A percentile compares a stretch with the other conserved stretches of the same genome.
Conservation (phyloP, 2,797 vertebrate genomes). For the Urosaurus nigricauda region DNA sequence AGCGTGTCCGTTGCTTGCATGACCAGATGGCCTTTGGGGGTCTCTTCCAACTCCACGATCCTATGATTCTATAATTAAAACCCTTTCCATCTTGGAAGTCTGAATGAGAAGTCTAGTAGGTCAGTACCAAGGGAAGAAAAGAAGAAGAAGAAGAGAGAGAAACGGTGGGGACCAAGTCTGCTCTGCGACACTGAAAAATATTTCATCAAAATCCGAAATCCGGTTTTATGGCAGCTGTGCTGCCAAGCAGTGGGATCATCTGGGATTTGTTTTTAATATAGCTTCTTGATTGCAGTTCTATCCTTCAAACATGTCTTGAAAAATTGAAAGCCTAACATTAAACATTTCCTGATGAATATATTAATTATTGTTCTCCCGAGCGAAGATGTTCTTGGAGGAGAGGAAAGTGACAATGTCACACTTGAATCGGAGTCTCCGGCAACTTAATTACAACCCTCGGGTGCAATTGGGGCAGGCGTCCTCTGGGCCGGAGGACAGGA, state of each 20-base stretch:
- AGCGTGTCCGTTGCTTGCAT: too few relatives aligned
- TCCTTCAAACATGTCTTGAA: slow-evolving; percentile 32
- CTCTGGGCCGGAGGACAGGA: neutral
- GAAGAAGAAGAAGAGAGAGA: too few relatives aligned
- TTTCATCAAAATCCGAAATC: neutral
- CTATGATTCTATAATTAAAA: neutral
- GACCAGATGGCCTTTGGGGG: too few relatives aligned
- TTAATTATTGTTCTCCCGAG: slow-evolving; percentile 43
- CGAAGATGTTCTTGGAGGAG: slow-evolving; percentile 5
- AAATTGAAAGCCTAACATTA: slow-evolving; percentile 44
- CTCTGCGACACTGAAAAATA: neutral
- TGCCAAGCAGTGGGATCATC: neutral
- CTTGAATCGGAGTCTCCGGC: slow-evolving; percentile 16
- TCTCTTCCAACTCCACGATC: too few relatives aligned
- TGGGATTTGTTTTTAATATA: slow-evolving; percentile 36
- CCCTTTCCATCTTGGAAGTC: too few relatives aligned
- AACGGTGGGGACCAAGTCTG: neutral
- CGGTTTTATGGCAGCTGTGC: neutral
- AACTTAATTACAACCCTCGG: slow-evolving; percentile 21
- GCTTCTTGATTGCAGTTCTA: slow-evolving; percentile 36
- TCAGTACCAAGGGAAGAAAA: neutral
- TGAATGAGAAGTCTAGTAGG: neutral
- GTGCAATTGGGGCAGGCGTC: neutral
- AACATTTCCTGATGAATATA: slow-evolving; percentile 45
- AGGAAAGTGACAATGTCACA: neutral